phyloP scores from a whole-genome alignment of 2,797 vertebrate species.

The Lagorchestes hirsutus region DNA sequence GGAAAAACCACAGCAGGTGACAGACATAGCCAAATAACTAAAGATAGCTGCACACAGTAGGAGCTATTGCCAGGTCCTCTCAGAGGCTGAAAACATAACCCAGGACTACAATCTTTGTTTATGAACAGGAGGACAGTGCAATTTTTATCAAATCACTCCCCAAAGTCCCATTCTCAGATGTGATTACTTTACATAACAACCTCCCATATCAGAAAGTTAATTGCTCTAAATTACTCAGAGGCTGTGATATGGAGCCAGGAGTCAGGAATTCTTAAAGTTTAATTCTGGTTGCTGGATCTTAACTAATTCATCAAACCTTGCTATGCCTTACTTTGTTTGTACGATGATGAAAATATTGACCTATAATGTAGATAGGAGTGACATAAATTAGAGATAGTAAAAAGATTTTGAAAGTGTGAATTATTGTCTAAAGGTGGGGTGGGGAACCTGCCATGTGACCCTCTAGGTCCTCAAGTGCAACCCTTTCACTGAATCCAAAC shows the following conservation, averaged over 20 bases:
- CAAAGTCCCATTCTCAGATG: neutral
- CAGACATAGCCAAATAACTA: neutral
- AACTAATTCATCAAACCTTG: neutral
- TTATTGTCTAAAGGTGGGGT: neutral
- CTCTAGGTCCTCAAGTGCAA: too few species aligned
- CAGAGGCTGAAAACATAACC: neutral
- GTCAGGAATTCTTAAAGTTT: constrained; percentile 1
- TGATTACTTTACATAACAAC: neutral
- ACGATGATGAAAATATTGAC: neutral
- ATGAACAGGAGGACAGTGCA: neutral
- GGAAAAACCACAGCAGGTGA: neutral
- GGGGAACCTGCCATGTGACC: too few species aligned
- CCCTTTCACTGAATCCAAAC: too few species aligned
- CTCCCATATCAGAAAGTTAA: neutral
- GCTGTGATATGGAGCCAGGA: neutral
- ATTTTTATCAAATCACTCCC: neutral
- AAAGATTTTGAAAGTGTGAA: constrained; percentile 1
- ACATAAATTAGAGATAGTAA: neutral
- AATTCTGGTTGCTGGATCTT: neutral
- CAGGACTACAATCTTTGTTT: neutral
- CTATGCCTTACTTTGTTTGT: constrained; percentile 31
- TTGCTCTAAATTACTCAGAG: constrained; percentile 1
- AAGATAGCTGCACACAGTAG: neutral
- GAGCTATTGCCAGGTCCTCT: neutral
- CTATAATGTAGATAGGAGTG: neutral